Percentiles rank a stretch among this genome's conserved stretches.
Evolutionary conservation across 2,888 invertebrate species (phyloP).

Genomic region (Agrotis ipsilon): DNA sequence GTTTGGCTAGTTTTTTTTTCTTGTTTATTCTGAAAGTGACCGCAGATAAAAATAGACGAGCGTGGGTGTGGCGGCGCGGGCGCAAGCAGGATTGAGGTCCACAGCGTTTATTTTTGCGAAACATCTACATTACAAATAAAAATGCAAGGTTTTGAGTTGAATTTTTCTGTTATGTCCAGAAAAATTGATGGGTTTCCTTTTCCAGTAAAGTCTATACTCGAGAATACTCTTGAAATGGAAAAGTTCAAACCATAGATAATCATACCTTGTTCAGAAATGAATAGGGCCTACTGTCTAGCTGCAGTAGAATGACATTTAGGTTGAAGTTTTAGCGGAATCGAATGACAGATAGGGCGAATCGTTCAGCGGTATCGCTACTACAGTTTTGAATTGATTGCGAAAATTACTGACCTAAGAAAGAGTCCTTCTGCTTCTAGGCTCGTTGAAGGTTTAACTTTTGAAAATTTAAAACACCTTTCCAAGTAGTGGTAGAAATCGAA

Average conservation of each 20-base stretch:
- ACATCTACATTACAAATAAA: background rate
- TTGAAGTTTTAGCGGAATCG: too few relatives aligned
- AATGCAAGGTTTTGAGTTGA: background rate
- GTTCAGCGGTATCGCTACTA: too few relatives aligned
- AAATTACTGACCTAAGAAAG: too few relatives aligned
- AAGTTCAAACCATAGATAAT: background rate
- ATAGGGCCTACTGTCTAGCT: too few relatives aligned
- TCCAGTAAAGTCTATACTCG: background rate
- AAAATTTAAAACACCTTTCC: too few relatives aligned
- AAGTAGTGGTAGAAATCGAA: too few relatives aligned
- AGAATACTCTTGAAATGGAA: background rate
- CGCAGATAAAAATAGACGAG: slow-evolving; percentile 55
- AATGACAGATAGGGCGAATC: too few relatives aligned
- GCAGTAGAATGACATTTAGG: too few relatives aligned
- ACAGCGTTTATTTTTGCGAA: slow-evolving; percentile 9
- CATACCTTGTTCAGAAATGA: background rate
- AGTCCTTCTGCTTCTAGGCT: too few relatives aligned
- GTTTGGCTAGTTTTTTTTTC: slow-evolving; percentile 61
- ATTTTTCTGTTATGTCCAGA: background rate
- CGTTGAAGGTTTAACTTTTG: too few relatives aligned
- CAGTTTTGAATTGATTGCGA: too few relatives aligned
- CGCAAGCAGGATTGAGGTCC: background rate
- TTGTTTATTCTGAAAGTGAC: slow-evolving; percentile 60
- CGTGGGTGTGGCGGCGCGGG: slow-evolving; percentile 48
- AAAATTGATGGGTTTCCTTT: too few relatives aligned